phyloP scores from a whole-genome alignment of 2,797 vertebrate genomes.

The Enteromius afrohamiltoni region DNA sequence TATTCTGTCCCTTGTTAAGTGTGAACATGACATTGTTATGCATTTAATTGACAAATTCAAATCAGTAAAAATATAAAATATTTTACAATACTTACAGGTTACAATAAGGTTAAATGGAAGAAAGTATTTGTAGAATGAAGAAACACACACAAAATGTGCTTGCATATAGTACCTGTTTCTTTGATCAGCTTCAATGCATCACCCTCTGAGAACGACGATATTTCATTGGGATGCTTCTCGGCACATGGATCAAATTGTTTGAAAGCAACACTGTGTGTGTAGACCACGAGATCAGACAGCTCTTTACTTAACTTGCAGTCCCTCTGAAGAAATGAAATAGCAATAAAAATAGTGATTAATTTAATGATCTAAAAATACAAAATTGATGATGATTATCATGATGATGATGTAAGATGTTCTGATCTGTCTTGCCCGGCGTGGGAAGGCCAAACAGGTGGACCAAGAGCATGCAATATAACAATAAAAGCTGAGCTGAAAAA shows the following conservation, averaged over 20 bases:
- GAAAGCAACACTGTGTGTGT: constrained; percentile 85
- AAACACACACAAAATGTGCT: no score
- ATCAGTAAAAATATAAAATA: background rate
- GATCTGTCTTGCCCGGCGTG: no score
- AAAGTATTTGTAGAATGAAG: no score
- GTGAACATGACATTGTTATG: no score
- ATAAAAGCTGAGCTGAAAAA: no score
- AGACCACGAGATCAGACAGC: constrained; percentile 88
- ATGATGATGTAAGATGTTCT: no score
- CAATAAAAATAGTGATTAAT: background rate
- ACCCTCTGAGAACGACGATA: constrained; percentile 91
- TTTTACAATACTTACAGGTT: background rate
- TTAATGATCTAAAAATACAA: background rate
- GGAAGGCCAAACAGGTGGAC: no score
- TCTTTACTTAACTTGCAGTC: constrained; percentile 79
- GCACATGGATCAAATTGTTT: constrained; percentile 73
- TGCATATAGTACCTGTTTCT: constrained; percentile 80
- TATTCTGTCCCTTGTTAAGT: no score
- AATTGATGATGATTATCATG: no score
- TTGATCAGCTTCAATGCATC: constrained; percentile 85
- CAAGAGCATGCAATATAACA: no score
- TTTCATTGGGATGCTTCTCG: constrained; percentile 72
- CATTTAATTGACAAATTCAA: background rate
- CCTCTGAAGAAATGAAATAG: constrained; percentile 64
- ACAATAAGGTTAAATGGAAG: no score